Evolutionary conservation across 2,113 vertebrate genomes (phyloP), one percentile per base, ranked within the genome.

Genomic region (Macheiramphus alcinus): DNA sequence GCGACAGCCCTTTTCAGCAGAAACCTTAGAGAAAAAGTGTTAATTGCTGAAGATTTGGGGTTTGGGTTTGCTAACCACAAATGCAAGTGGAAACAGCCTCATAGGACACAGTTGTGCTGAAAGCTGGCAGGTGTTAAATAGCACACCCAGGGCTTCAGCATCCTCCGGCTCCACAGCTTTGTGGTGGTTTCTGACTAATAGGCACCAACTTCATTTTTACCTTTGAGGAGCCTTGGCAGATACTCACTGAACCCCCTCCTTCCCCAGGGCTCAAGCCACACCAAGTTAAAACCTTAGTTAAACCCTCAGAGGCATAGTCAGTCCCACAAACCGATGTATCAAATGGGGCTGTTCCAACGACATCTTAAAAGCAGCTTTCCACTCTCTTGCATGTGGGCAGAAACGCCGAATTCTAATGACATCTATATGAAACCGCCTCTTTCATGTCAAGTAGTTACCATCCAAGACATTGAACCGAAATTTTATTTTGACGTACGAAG

Each of bases 181-280:
- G 94, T 96, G 96, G 96, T 96, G 96, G 97, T 96, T 97, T 97
- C 90, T 96, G 90, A 97, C 95, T 97, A 96, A 95, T 91, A 81
- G 86, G 72, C 47, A 16, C 82, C 83, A 63, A 21, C 88, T 97
- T 74, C 63, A 18, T 59, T 88, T 71, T 82, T 91, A 31, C 86
- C 86, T 96, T 96, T 97, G 93, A 97, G 92, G 34, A 94, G 95
- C 86, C 52, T 94, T 93, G 92, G 92, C 82, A 93, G 72, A 63
- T 8, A 55, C 75, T 78, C 20, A 1, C 61, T 61, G 42, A 84
- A 12, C 40, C 74, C 36, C 52, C 34, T 42, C 12, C 34, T 67
- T 38, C 21, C 61, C 58, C 14, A 1, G 59, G 73, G 55, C 82
- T 90, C 31, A 40, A 92, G 75, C 40, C 71, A 16, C 16, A 16